Conservation (phyloP, 2,888 invertebrate species). For the Drosophila meridionalis region DNA sequence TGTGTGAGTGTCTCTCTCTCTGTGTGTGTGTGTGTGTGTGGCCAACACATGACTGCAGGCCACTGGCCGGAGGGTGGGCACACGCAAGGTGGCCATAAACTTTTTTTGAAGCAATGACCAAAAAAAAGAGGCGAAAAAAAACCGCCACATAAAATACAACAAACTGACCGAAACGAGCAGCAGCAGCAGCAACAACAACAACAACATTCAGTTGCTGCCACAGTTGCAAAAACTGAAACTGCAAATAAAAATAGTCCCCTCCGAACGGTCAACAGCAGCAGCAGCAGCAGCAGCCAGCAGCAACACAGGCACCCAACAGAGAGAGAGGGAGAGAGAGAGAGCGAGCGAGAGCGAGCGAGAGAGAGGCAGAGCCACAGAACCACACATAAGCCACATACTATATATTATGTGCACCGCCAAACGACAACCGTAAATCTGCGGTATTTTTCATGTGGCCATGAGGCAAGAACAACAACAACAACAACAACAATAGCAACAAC, state of each 20-base stretch:
- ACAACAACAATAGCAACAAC: slow-evolving; percentile 16
- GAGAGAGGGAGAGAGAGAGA: neutral
- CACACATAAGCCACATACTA: slow-evolving; percentile 66
- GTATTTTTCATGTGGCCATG: slow-evolving; percentile 77
- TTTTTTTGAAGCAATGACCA: slow-evolving; percentile 45
- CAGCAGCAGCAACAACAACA: slow-evolving; percentile 36
- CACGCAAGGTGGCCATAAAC: slow-evolving; percentile 61
- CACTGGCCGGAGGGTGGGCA: slow-evolving; percentile 17
- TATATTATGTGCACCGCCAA: slow-evolving; percentile 68
- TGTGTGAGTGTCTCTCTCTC: neutral
- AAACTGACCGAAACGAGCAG: slow-evolving; percentile 67
- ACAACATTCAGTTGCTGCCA: slow-evolving; percentile 53
- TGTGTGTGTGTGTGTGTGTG: slow-evolving; percentile 3
- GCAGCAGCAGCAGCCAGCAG: slow-evolving; percentile 21
- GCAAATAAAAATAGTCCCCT: slow-evolving; percentile 72
- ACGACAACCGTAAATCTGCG: slow-evolving; percentile 81
- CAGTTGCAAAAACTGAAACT: slow-evolving; percentile 78
- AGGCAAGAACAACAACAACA: slow-evolving; percentile 31
- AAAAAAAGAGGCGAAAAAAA: slow-evolving; percentile 40
- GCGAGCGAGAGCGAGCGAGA: neutral
- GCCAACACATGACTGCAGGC: slow-evolving; percentile 30
- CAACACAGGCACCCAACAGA: slow-evolving; percentile 22
- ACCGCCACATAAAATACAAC: slow-evolving; percentile 72
- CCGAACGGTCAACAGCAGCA: slow-evolving; percentile 40
- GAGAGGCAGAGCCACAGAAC: slow-evolving; percentile 14